Base-by-base conservation (phyloP, 2,888 invertebrate species). In the Lypha dubia region DNA sequence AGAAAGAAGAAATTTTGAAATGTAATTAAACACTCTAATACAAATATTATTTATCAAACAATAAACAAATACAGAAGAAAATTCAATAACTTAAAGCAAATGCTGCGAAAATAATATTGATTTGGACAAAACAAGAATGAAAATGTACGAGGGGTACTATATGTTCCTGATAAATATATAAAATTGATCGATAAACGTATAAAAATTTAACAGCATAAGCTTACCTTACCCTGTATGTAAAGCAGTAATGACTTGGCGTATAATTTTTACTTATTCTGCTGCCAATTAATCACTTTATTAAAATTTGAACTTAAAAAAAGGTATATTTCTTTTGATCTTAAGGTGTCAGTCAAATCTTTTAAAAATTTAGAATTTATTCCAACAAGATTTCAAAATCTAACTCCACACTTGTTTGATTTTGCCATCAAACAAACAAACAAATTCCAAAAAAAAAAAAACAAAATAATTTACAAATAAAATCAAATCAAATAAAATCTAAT, bases 371-470 rank as follows among this genome's bases (percentile, higher is more conserved):
- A 46, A 17, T 35, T 20, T 28, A 5, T 56, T 28, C n/a, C 15
- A 13, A 22, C 15, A 13, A 22, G 8, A 56, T 56, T 28, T 56
- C 28, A 2, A 15, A 28, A 28, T 28, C 8, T 28, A 73, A 62
- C 68, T 71, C 76, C 68, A 63, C 76, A 76, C 81, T 82, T 63
- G 38, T 56, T 62, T 75, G 46, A 41, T 15, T 56, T 56, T 75
- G 63, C 70, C 63, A 58, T 63, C 81, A 70, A 53, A 53, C 20
- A 11, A n/a, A 73, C 8, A 22, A 58, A 58, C 28, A 28, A 35
- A 35, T 9, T 20, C 6, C 17, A 17, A 5, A 44, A 15, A 6
- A 13, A 3, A 15, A 9, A 32, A 41, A 15, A 53, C 28, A 32
- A 28, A 63, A 32, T 44, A 71, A 58, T 58, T 32, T 44, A 58